Percentiles rank a stretch among this genome's conserved stretches.
Evolutionary conservation across 2,113 vertebrate genomes (phyloP).

Genomic region (Genyomyrus donnyi): DNA sequence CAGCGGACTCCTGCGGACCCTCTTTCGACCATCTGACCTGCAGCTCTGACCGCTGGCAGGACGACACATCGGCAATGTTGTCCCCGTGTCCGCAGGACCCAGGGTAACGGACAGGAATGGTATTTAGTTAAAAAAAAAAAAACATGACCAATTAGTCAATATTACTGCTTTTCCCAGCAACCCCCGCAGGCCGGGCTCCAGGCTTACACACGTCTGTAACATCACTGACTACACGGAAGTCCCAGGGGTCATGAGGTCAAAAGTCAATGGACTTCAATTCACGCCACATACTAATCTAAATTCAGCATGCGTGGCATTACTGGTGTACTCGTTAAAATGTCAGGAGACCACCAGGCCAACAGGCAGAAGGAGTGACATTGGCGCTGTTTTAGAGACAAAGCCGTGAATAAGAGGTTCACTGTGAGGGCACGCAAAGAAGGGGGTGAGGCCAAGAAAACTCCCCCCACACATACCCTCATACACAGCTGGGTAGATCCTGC

Average conservation of each 20-base stretch:
- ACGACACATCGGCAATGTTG: not conserved
- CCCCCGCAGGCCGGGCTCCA: not conserved
- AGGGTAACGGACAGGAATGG: not conserved
- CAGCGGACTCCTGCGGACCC: not conserved
- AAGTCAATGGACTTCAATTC: not conserved
- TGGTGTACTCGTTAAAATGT: not conserved
- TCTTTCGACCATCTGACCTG: not conserved
- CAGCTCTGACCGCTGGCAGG: not conserved
- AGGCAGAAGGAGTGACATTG: too few species aligned
- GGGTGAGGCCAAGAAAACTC: not conserved
- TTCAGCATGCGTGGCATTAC: not conserved
- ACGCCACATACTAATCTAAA: not conserved
- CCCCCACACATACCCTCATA: too few species aligned
- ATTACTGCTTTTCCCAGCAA: not conserved
- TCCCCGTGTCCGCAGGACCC: not conserved
- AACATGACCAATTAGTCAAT: not conserved
- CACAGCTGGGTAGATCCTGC: too few species aligned
- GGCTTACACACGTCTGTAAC: not conserved
- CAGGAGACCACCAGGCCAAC: not conserved
- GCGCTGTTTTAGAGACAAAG: not conserved
- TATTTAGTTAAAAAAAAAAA: not conserved
- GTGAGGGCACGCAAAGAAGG: not conserved
- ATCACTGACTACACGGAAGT: not conserved
- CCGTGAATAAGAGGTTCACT: not conserved
- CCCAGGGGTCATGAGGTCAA: not conserved